These are phyloP conservation scores for Trichomycterus rosablanca DNA, from an alignment of 2,113 vertebrate genomes.

Conservation along the genomic window DNA sequence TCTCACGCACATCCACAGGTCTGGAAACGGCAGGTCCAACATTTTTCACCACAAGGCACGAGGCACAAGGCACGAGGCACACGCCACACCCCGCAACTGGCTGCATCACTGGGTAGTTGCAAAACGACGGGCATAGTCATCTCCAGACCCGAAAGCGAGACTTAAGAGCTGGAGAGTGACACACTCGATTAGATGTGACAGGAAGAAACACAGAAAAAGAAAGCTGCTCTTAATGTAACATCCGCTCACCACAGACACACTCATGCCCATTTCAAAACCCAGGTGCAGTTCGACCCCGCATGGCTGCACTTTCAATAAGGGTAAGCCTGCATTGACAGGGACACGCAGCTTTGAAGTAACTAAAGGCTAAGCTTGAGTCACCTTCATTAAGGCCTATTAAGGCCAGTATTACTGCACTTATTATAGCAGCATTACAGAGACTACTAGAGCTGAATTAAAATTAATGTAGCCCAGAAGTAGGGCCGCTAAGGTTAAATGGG, in stretches of 20 bases:
- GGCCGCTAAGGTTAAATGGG: too few relatives aligned
- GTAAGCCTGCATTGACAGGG: background rate
- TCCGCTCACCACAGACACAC: slow-evolving; percentile 3
- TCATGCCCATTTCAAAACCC: slow-evolving; percentile 7
- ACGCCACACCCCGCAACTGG: background rate
- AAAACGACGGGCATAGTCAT: slow-evolving; percentile 20
- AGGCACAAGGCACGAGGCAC: background rate
- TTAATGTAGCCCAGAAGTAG: too few relatives aligned
- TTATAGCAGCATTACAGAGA: too few relatives aligned
- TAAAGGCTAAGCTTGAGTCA: background rate
- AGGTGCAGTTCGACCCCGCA: background rate
- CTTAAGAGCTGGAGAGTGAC: background rate
- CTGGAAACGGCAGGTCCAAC: background rate
- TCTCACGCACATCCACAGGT: slow-evolving; percentile 5
- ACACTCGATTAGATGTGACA: slow-evolving; percentile 16
- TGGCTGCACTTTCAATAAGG: background rate
- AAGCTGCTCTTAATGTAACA: slow-evolving; percentile 17
- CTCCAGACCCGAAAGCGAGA: slow-evolving; percentile 29
- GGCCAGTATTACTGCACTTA: background rate
- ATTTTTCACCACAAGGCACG: background rate
- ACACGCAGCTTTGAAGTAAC: background rate
- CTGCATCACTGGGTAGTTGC: background rate
- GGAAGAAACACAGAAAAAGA: slow-evolving; percentile 12
- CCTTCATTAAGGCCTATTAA: background rate
- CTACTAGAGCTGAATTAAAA: too few relatives aligned